These are phyloP conservation scores for Hippocampus zosterae DNA, from an alignment of 2,113 vertebrate species.

Conservation along the genomic window DNA sequence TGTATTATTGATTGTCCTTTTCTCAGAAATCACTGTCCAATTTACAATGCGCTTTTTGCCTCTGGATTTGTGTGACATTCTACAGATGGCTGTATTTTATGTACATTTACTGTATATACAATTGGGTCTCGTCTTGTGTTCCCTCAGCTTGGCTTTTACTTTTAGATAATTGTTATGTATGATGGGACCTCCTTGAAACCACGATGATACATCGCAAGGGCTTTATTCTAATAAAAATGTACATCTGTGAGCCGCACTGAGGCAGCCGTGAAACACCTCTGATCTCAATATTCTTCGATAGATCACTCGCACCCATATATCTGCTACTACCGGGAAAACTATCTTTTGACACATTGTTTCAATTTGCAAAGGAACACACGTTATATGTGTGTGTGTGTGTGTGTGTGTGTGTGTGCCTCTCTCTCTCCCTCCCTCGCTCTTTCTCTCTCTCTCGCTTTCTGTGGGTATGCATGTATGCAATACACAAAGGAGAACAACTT, in stretches of 20 bases:
- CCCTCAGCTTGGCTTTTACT: background rate
- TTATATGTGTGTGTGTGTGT: conserved; percentile 20
- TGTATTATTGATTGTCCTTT: too few relatives aligned
- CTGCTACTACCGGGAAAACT: conserved; percentile 41
- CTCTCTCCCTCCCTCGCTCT: too few relatives aligned
- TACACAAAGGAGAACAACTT: conserved; percentile 11
- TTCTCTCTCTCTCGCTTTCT: background rate
- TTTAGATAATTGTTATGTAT: background rate
- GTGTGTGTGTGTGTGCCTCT: background rate
- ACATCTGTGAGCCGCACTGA: background rate
- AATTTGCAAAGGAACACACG: conserved; percentile 25
- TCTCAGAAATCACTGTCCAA: too few relatives aligned
- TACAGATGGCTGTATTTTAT: background rate
- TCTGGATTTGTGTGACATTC: too few relatives aligned
- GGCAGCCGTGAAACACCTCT: background rate
- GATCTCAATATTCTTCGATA: conserved; percentile 16
- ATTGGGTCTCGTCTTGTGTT: background rate
- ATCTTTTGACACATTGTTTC: conserved; percentile 30
- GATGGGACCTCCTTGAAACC: background rate
- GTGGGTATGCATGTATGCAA: background rate
- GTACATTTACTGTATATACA: too few relatives aligned
- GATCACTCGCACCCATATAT: conserved; percentile 28
- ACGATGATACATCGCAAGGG: background rate
- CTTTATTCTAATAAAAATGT: background rate
- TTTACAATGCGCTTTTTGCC: too few relatives aligned